These are phyloP conservation scores for Apamea sordens DNA, from an alignment of 2,888 invertebrate species.

Conservation along the genomic window DNA sequence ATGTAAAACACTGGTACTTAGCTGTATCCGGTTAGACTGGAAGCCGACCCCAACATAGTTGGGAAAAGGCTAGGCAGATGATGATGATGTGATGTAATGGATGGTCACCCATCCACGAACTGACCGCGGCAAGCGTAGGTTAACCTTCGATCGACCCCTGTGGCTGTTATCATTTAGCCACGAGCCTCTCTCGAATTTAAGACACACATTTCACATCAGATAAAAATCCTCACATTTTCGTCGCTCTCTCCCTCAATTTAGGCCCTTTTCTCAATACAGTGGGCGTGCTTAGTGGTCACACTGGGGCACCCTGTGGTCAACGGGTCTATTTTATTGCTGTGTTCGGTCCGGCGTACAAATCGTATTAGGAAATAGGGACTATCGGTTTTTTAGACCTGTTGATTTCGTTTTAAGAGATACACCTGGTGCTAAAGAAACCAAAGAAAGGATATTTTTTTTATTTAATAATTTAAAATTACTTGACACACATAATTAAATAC, in stretches of 20 bases:
- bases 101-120: neutral
- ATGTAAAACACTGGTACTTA: no score
- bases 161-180: no score
- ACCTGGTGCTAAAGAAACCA: no score
- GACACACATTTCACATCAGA: neutral
- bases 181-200: neutral
- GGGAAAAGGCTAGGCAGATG: no score
- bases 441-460: no score
- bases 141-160: neutral
- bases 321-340: constrained; percentile 66
- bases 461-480: no score
- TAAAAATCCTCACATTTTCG: neutral
- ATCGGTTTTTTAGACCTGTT: constrained; percentile 67
- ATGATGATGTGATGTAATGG: no score
- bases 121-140: neutral
- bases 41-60: no score
- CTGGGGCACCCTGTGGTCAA: constrained; percentile 70
- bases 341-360: constrained; percentile 58
- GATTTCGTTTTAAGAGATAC: constrained; percentile 41
- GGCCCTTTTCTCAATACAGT: constrained; percentile 67
- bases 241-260: constrained; percentile 43
- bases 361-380: constrained; percentile 55
- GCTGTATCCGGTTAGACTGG: no score
- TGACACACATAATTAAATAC: no score
- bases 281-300: constrained; percentile 72